Conservation (phyloP, 2,888 invertebrate genomes). For the Eupithecia vulgata region DNA sequence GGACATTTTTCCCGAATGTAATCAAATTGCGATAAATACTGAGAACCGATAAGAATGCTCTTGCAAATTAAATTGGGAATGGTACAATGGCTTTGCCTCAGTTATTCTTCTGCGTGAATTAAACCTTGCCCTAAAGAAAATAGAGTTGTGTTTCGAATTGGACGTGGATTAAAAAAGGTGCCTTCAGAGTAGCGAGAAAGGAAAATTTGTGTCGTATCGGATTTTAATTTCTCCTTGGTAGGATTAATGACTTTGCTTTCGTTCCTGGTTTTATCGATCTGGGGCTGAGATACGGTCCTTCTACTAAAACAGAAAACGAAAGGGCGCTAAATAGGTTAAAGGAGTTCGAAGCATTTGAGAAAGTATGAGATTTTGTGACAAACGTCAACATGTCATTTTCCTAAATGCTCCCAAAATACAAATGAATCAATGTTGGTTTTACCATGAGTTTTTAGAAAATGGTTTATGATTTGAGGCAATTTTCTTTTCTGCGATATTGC, state of each 20-base stretch:
- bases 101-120: slow-evolving; percentile 6
- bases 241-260: slow-evolving; percentile 80
- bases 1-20: slow-evolving; percentile 72
- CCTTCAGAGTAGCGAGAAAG: slow-evolving; percentile 53
- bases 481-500: no score
- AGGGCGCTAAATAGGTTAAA: not conserved
- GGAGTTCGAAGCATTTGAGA: no score
- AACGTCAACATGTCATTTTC: no score
- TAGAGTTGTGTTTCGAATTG: slow-evolving; percentile 47
- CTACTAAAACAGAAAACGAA: not conserved
- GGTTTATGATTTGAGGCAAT: no score
- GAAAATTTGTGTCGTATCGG: slow-evolving; percentile 82
- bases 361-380: no score
- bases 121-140: not conserved
- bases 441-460: no score
- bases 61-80: slow-evolving; percentile 81
- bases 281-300: slow-evolving; percentile 57
- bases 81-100: slow-evolving; percentile 44
- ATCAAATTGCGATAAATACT: slow-evolving; percentile 79
- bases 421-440: no score
- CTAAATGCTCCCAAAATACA: no score
- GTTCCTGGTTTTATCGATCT: slow-evolving; percentile 62
- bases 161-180: slow-evolving; percentile 44
- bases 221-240: slow-evolving; percentile 79
- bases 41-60: slow-evolving; percentile 75